Percentiles rank a stretch among this genome's conserved stretches.
Conservation (phyloP, 2,888 invertebrate genomes). For the Chalcis sispes region DNA sequence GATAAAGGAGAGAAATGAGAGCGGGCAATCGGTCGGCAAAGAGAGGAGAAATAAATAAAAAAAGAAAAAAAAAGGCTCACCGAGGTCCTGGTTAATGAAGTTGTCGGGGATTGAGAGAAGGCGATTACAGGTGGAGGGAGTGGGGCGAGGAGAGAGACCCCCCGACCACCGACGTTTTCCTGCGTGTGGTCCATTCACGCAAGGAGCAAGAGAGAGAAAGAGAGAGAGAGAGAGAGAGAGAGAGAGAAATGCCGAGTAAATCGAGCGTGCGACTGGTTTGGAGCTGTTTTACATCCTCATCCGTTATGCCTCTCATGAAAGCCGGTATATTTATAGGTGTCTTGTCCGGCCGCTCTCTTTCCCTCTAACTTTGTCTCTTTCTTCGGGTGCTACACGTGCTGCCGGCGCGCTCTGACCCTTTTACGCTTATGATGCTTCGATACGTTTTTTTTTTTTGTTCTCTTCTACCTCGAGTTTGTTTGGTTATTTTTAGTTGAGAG, state of each 20-base stretch:
- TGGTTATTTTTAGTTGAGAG: too few relatives aligned
- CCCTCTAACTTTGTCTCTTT: neutral
- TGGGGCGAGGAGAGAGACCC: too few relatives aligned
- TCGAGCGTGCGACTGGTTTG: constrained; percentile 62
- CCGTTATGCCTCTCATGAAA: constrained; percentile 43
- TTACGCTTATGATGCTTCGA: neutral
- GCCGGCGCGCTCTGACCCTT: neutral
- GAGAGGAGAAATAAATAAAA: constrained; percentile 45
- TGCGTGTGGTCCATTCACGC: constrained; percentile 75
- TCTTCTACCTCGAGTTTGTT: too few relatives aligned
- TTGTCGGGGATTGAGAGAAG: constrained; percentile 70
- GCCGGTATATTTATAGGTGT: constrained; percentile 39
- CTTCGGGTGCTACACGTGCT: neutral
- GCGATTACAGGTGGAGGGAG: constrained; percentile 73
- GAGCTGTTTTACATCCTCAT: constrained; percentile 70
- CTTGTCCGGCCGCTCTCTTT: constrained; percentile 23
- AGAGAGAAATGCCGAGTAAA: constrained; percentile 37
- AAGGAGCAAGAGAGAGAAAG: neutral
- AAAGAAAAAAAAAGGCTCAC: too few relatives aligned
- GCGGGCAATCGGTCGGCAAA: too few relatives aligned
- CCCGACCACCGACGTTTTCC: constrained; percentile 44
- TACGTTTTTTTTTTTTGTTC: neutral
- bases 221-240: constrained; percentile 39
- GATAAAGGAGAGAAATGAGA: constrained; percentile 55
- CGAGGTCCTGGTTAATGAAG: constrained; percentile 73